phyloP scores from a whole-genome alignment of 1,140 invertebrate genomes.

The Apis florea region DNA sequence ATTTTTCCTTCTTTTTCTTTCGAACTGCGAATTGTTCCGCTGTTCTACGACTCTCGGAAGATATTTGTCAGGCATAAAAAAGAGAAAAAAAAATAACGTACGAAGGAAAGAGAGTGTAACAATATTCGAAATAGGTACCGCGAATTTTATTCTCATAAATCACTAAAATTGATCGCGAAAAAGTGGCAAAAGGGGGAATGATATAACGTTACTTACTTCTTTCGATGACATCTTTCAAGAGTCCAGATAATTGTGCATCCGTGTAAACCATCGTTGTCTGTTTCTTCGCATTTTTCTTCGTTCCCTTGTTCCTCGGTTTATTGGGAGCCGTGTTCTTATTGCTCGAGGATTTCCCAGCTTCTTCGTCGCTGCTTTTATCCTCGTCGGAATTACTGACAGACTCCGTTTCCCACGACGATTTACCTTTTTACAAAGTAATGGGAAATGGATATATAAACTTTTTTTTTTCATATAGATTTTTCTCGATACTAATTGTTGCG shows the following conservation, averaged over 20 bases:
- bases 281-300: constrained; percentile 58
- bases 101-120: too few species aligned
- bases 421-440: constrained; percentile 62
- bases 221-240: constrained; percentile 75
- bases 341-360: constrained; percentile 61
- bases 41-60: constrained; percentile 1
- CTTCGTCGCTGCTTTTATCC: constrained; percentile 58
- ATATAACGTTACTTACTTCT: constrained; percentile 67
- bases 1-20: not conserved
- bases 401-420: constrained; percentile 75
- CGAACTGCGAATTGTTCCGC: constrained; percentile 23
- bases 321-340: constrained; percentile 38
- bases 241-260: constrained; percentile 75
- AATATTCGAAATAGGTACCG: constrained; percentile 24
- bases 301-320: constrained; percentile 52
- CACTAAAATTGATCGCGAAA: constrained; percentile 6
- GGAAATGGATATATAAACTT: constrained; percentile 49
- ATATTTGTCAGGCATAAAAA: constrained; percentile 38
- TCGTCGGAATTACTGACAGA: constrained; percentile 69
- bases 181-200: not conserved
- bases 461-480: constrained; percentile 36
- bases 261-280: constrained; percentile 71
- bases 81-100: not conserved
- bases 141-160: constrained; percentile 60
- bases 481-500: not conserved